phyloP scores from a whole-genome alignment of 2,797 vertebrate genomes.

The Pseudochaenichthys georgianus region DNA sequence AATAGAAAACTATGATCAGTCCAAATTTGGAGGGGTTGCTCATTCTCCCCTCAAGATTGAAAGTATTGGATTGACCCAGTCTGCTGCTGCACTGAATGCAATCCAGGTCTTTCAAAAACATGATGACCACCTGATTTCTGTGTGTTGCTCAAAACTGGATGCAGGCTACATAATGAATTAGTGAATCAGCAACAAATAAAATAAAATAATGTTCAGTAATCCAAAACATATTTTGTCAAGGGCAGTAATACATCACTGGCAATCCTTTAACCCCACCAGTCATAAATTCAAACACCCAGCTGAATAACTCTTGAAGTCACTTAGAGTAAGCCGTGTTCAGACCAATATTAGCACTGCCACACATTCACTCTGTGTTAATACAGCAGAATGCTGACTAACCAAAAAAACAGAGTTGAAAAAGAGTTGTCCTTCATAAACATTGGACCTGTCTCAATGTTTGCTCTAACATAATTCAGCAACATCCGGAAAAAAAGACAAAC shows the following conservation, averaged over 20 bases:
- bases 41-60: too few relatives aligned
- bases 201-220: not conserved
- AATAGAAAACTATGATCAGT: too few relatives aligned
- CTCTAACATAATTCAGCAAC: not conserved
- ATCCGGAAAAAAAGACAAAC: not conserved
- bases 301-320: not conserved
- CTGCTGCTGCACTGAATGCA: too few relatives aligned
- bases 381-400: not conserved
- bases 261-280: not conserved
- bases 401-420: not conserved
- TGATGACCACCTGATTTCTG: too few relatives aligned
- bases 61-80: too few relatives aligned
- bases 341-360: not conserved
- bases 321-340: not conserved
- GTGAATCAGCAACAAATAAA: not conserved
- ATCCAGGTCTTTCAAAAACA: too few relatives aligned
- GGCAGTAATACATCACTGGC: not conserved
- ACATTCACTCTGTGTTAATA: conserved; percentile 3
- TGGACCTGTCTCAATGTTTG: not conserved
- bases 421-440: not conserved
- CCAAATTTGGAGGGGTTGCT: too few relatives aligned
- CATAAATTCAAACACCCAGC: not conserved
- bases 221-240: not conserved
- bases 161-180: not conserved
- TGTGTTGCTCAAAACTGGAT: too few relatives aligned